These are phyloP conservation scores for Irena cyanogastra DNA, from an alignment of 2,113 vertebrate species.

Conservation along the genomic window DNA sequence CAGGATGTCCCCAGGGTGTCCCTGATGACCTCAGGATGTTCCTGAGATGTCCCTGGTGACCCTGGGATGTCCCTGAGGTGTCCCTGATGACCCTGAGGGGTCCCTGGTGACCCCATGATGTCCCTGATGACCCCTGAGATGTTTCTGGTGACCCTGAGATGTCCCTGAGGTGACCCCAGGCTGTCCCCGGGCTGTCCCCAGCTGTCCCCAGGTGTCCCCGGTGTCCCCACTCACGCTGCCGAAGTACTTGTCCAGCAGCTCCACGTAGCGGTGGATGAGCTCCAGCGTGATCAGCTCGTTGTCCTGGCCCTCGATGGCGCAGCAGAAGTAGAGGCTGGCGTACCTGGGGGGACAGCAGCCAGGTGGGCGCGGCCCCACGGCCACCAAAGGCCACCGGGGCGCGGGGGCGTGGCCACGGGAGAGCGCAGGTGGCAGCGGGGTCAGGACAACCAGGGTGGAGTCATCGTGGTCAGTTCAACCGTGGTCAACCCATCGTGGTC, in stretches of 20 bases:
- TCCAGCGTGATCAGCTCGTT: conserved; percentile 92
- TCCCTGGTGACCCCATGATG: background rate
- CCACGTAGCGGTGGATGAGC: conserved; percentile 91
- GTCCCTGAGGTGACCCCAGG: rapidly evolving
- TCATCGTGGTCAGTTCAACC: background rate
- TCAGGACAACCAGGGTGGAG: too few relatives aligned
- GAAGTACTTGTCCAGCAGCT: conserved; percentile 94
- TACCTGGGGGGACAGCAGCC: conserved; percentile 66
- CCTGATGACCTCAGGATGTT: rapidly evolving
- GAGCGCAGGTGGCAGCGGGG: rapidly evolving
- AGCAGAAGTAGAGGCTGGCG: conserved; percentile 93
- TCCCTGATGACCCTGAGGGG: background rate
- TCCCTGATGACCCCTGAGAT: rapidly evolving
- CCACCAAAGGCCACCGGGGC: background rate
- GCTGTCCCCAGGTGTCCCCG: rapidly evolving
- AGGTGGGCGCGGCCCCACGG: rapidly evolving
- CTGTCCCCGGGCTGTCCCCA: too few relatives aligned
- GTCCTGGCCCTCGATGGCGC: conserved; percentile 91
- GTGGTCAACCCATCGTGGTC: rapidly evolving
- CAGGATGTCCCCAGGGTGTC: rapidly evolving
- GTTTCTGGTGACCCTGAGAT: rapidly evolving
- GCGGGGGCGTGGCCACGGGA: rapidly evolving
- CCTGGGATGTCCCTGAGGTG: background rate
- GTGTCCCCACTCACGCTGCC: conserved; percentile 83
- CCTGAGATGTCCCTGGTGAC: rapidly evolving